These are phyloP conservation scores for Anguilla pacifica DNA, from an alignment of 2,797 vertebrate species.

Conservation along the genomic window DNA sequence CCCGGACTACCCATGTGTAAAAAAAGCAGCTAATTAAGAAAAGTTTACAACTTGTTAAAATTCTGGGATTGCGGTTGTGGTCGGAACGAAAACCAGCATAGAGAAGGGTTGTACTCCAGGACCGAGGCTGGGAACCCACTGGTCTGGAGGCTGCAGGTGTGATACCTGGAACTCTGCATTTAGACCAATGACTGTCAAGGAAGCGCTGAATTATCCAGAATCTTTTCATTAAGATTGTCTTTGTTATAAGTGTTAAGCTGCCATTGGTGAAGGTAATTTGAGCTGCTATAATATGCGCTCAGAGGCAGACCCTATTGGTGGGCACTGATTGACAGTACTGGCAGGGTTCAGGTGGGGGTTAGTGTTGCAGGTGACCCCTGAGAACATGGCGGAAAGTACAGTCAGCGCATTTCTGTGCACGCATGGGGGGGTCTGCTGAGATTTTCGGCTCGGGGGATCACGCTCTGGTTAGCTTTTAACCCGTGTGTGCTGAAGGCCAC, in stretches of 20 bases:
- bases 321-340: not conserved
- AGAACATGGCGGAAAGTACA: conserved; percentile 15
- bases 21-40: no score
- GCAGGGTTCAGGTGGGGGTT: conserved; percentile 23
- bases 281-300: not conserved
- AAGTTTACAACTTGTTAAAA: no score
- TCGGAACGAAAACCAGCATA: no score
- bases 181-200: not conserved
- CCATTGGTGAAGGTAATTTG: not conserved
- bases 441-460: conserved; percentile 15
- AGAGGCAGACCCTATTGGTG: not conserved
- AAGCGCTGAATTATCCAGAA: not conserved
- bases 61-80: no score
- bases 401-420: conserved; percentile 24
- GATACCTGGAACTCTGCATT: not conserved
- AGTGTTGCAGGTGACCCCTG: conserved; percentile 14
- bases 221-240: not conserved
- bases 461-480: conserved; percentile 31
- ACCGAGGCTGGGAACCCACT: no score
- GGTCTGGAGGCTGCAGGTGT: not conserved
- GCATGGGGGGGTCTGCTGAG: not conserved
- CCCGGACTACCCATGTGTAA: no score
- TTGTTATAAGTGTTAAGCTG: not conserved
- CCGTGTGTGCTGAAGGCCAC: not conserved
- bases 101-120: no score